Conservation (phyloP, 1,140 invertebrate species). For the Drosophila rufa region DNA sequence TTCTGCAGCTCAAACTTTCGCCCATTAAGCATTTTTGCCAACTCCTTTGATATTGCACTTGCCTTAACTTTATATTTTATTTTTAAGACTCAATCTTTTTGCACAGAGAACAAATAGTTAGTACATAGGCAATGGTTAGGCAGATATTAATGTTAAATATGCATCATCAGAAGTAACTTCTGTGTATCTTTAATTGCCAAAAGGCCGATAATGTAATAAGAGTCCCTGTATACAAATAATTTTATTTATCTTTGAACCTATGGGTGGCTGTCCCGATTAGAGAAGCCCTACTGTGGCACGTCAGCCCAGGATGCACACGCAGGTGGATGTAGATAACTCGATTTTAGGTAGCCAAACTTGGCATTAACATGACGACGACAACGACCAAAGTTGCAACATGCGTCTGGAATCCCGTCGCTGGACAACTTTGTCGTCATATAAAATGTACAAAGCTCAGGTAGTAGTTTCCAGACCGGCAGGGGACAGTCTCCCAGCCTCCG, state of each 20-base stretch:
- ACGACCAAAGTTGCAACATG: slow-evolving; percentile 49
- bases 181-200: too few relatives aligned
- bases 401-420: slow-evolving; percentile 47
- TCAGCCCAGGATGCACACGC: slow-evolving; percentile 21
- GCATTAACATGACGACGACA: slow-evolving; percentile 53
- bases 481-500: slow-evolving; percentile 19
- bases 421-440: slow-evolving; percentile 71
- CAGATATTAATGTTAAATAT: too few relatives aligned
- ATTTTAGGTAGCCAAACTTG: slow-evolving; percentile 59
- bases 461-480: slow-evolving; percentile 11
- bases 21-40: neutral
- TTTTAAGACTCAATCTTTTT: neutral
- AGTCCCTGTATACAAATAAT: too few relatives aligned
- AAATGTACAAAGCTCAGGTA: slow-evolving; percentile 74
- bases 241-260: too few relatives aligned
- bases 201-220: too few relatives aligned
- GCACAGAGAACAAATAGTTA: neutral
- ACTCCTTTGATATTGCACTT: neutral
- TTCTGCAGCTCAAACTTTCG: too few relatives aligned
- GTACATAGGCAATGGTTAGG: too few relatives aligned
- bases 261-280: neutral
- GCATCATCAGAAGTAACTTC: too few relatives aligned
- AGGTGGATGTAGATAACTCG: slow-evolving; percentile 55
- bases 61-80: neutral
- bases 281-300: slow-evolving; percentile 30